Conservation (phyloP, 2,888 invertebrate species). For the Mechanitis messenoides region DNA sequence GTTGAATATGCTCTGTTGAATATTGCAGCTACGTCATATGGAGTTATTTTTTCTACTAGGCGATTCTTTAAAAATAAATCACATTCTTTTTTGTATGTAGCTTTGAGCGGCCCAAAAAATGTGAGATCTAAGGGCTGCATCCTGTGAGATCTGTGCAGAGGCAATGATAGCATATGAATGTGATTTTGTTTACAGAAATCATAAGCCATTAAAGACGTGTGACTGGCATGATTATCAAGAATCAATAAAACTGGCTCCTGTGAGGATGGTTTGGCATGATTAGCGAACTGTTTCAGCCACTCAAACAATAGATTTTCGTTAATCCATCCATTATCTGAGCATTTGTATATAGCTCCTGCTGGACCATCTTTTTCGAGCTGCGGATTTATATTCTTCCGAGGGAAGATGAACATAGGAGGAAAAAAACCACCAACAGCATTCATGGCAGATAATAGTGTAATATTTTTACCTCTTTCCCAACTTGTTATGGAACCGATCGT, state of each 20-base stretch:
- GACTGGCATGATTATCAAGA: conserved; percentile 31
- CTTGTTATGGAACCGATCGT: no score
- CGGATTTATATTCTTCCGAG: no score
- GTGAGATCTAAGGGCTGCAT: conserved; percentile 30
- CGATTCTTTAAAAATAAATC: conserved; percentile 12
- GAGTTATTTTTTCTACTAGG: conserved; percentile 21
- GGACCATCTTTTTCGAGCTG: no score
- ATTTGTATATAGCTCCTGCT: no score
- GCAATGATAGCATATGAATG: no score
- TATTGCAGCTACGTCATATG: conserved; percentile 23
- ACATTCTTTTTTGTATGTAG: conserved; percentile 33
- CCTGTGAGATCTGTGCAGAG: no score
- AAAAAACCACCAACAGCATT: no score
- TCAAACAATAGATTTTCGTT: conserved; percentile 29
- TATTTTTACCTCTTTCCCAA: no score
- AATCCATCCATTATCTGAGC: no score
- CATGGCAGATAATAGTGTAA: no score
- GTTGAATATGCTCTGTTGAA: conserved; percentile 22
- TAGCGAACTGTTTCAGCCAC: conserved; percentile 34
- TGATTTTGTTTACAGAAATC: conserved; percentile 31
- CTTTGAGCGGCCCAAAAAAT: conserved; percentile 31
- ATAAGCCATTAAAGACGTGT: conserved; percentile 30
- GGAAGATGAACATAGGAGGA: no score
- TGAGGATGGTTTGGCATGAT: conserved; percentile 29
- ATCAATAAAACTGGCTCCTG: conserved; percentile 30